These are phyloP conservation scores for Oscheius myriophilus DNA, from an alignment of 2,888 invertebrate genomes.

Conservation along the genomic window DNA sequence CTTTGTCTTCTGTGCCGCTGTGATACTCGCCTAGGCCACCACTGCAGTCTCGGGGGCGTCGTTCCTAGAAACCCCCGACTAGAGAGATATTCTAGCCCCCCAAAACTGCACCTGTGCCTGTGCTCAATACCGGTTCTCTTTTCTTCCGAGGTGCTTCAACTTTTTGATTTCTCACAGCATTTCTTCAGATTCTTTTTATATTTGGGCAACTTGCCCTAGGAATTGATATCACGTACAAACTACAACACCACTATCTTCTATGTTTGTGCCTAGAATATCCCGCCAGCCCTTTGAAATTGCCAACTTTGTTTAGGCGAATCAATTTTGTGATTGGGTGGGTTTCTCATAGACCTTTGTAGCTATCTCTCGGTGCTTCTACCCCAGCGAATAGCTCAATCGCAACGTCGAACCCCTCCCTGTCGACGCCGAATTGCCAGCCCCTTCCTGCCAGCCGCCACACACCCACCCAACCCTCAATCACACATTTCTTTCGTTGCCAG, in stretches of 20 bases:
- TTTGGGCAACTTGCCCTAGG: constrained; percentile 5
- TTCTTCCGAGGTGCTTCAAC: constrained; percentile 28
- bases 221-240: constrained; percentile 12
- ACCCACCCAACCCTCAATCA: constrained; percentile 15
- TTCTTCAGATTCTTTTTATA: constrained; percentile 4
- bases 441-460: background rate
- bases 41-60: constrained; percentile 3
- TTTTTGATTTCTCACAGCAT: background rate
- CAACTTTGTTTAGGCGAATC: constrained; percentile 23
- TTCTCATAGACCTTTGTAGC: too few species aligned
- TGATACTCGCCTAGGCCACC: constrained; percentile 24
- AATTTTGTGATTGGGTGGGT: constrained; percentile 24
- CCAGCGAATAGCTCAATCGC: background rate
- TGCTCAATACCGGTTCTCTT: constrained; percentile 23
- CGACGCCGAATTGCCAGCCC: background rate
- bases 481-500: constrained; percentile 23
- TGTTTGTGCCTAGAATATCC: constrained; percentile 25
- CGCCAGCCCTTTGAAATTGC: background rate
- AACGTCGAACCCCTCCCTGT: background rate
- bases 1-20: constrained; percentile 22
- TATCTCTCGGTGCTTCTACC: constrained; percentile 8
- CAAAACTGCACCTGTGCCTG: constrained; percentile 8
- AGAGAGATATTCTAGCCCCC: too few species aligned
- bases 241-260: constrained; percentile 8
- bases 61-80: background rate